phyloP scores from a whole-genome alignment of 2,113 vertebrate genomes.

The Chitala chitala region DNA sequence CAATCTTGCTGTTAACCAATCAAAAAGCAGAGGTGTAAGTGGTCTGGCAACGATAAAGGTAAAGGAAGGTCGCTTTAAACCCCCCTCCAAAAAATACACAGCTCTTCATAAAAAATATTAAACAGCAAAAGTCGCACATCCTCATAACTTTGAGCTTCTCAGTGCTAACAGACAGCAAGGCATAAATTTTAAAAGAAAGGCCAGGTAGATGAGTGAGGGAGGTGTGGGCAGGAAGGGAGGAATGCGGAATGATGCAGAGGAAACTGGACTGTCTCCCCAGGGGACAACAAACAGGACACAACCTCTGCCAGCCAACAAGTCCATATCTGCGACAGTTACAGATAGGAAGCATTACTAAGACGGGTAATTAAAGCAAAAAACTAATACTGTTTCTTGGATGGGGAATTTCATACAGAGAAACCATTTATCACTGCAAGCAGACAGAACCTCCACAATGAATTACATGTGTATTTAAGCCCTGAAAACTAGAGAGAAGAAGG shows the following conservation, averaged over 20 bases:
- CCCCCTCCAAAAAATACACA: too few species aligned
- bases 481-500: slow-evolving; percentile 36
- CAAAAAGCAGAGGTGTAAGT: too few species aligned
- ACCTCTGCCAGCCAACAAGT: slow-evolving; percentile 84
- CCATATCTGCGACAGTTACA: slow-evolving; percentile 91
- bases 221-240: slow-evolving; percentile 57
- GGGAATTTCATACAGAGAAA: slow-evolving; percentile 79
- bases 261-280: slow-evolving; percentile 72
- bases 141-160: slow-evolving; percentile 90
- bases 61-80: too few species aligned
- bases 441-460: slow-evolving; percentile 77
- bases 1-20: too few species aligned
- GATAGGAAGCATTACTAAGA: slow-evolving; percentile 95
- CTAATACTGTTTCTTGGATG: slow-evolving; percentile 91
- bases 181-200: slow-evolving; percentile 93
- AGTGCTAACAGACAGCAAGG: slow-evolving; percentile 77
- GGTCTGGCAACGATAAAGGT: too few species aligned
- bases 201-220: slow-evolving; percentile 55
- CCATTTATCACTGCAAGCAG: slow-evolving; percentile 82
- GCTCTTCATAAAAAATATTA: too few species aligned
- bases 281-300: slow-evolving; percentile 92
- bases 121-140: slow-evolving; percentile 69
- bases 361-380: slow-evolving; percentile 98
- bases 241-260: slow-evolving; percentile 66
- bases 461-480: slow-evolving; percentile 69